Conservation (phyloP, 1,140 invertebrate species). For the Ephestia elutella region DNA sequence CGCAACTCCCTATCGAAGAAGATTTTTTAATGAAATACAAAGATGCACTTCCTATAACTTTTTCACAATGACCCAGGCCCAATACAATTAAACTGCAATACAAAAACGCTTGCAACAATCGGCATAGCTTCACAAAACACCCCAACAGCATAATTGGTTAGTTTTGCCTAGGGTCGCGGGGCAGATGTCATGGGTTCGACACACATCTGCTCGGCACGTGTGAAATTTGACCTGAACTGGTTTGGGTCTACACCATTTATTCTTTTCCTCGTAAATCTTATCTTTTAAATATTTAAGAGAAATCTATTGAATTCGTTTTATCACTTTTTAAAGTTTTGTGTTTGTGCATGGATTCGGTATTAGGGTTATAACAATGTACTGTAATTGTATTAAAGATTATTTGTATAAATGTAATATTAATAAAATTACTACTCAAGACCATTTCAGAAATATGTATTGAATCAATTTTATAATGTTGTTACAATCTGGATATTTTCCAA, state of each 20-base stretch:
- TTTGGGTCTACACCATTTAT: background rate
- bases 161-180: conserved; percentile 7
- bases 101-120: conserved; percentile 8
- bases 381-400: background rate
- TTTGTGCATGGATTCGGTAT: background rate
- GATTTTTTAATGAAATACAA: too few species aligned
- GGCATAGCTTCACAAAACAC: background rate
- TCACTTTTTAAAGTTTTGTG: background rate
- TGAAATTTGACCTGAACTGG: conserved; percentile 14
- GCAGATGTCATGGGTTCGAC: conserved; percentile 25
- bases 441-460: too few species aligned
- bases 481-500: too few species aligned
- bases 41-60: background rate
- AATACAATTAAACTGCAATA: conserved; percentile 6
- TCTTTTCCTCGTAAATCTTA: background rate
- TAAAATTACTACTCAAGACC: too few species aligned
- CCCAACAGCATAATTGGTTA: background rate
- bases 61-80: background rate
- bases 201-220: conserved; percentile 53
- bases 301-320: background rate
- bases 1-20: too few species aligned
- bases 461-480: too few species aligned
- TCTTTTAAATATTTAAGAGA: background rate
- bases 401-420: too few species aligned
- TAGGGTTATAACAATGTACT: background rate